Evolutionary conservation across 2,888 invertebrate genomes (phyloP), one percentile per base, ranked within the genome.

Genomic region (Subacronicta megacephala): DNA sequence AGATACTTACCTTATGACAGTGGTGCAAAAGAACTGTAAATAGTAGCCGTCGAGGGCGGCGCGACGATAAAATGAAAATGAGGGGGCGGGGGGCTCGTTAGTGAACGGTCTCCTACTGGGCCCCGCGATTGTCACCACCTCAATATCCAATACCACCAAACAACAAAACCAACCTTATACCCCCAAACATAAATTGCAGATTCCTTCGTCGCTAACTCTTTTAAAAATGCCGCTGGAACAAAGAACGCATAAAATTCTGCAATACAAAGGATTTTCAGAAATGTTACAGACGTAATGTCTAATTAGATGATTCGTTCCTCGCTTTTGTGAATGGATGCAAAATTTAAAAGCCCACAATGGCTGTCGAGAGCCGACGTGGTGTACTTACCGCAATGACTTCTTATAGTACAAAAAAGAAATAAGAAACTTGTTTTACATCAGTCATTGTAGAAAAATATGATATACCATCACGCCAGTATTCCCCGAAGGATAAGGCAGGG

Each of bases 261-360:
- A 88, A 84, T 88, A 90, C 92, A 92, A 91, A 92, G 91, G 90
- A 89, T 87, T 92, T 90, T 89, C 87, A 87, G 88, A 89, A 88
- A 88, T 88, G 88, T 90, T 82, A 90, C 88, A 89, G 88, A 89
- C 89, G 87, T 89, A 88, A 91, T 90, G 87, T 86, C 88, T 92
- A 92, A 92, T 92, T 93, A 92, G 88, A 89, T 89, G 87, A 88
- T 84, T 89, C 84, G 82, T 82, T 85, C 77, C 77, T 81, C 76
- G 75, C 76, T 78, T 80, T 80, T 78, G 72, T 74, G 72, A 83
- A 61, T 54, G 71, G 57, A 63, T 64, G 46, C 42, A 51, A 59
- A 60, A 62, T 66, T 54, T 73, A 55, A 73, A 73, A 73, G 58
- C 70, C 54, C 23, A 37, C 56, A 59, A 57, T 73, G 38, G 53